Evolutionary conservation across 1,140 invertebrate species (phyloP), one percentile per base, ranked within the genome.

Genomic region (Charaxes varanes): DNA sequence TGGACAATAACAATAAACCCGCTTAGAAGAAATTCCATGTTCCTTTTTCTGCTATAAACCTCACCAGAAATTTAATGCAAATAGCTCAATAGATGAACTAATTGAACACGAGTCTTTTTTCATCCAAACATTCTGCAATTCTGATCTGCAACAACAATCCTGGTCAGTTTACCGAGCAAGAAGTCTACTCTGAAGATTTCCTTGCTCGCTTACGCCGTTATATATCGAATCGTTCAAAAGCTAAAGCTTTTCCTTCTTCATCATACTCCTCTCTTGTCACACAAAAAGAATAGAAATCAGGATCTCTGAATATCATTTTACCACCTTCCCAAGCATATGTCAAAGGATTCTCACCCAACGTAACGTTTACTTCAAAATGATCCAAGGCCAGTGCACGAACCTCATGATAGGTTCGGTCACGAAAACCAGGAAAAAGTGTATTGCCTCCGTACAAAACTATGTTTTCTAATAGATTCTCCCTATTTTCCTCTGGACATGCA

Each of bases 381-480:
- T 91, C 88, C 6, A 93, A 90, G 2, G 94, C 90, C 46, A 94
- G 78, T 10, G 90, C 87, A 46, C 96, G 82, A 0, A 98, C 85
- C 73, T 98, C 96, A 23, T 88, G 89, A 36, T 89, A 90, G 27
- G 98, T 79, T 63, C 96, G 82, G 8, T 97, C 90, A 52, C 89
- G 85, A 67, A 98, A 97, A 18, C 95, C 95, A 0, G 92, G 90
- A 72, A 96, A 94, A 23, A 89, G 86, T 0, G 89, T 87, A 66
- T 92, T 96, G 1, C 98, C 98, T n/a, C 98, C 98, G 31, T 91
- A 93, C 5, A 99, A 84, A 16, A 99, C 67, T 49, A 99, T 96
- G 79, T 99, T 99, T 12, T 90, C 89, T 21, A 93, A 88, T 31
- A 98, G 85, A 80, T 92, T 91, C n/a, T 92, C 90, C 65, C 90